These are phyloP conservation scores for Macrotis lagotis DNA, from an alignment of 2,113 vertebrate species.

Conservation along the genomic window DNA sequence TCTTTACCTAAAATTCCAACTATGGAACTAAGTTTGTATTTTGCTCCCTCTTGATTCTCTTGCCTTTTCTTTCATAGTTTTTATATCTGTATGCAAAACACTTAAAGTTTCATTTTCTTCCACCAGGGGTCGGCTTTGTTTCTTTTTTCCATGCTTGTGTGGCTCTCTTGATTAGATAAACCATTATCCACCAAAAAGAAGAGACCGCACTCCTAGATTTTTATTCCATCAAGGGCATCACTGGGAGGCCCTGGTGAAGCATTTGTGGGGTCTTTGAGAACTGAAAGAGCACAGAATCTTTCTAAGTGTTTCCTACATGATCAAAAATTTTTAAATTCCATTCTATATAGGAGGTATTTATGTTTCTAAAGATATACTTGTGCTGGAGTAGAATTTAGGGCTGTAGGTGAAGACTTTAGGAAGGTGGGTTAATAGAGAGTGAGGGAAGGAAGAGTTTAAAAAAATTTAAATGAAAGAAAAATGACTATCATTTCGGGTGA, in stretches of 20 bases:
- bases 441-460: not conserved
- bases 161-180: not conserved
- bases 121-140: slow-evolving; percentile 82
- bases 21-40: not conserved
- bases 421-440: not conserved
- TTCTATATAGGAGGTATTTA: not conserved
- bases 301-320: not conserved
- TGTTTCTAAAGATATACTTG: not conserved
- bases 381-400: not conserved
- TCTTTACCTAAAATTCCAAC: not conserved
- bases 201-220: not conserved
- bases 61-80: not conserved
- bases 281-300: not conserved
- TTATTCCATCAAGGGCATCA: accelerated
- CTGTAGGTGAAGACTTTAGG: not conserved
- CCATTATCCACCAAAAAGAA: not conserved
- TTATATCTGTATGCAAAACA: not conserved
- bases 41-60: not conserved
- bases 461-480: not conserved
- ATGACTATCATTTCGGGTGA: not conserved
- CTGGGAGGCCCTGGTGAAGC: not conserved
- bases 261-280: not conserved
- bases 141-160: slow-evolving; percentile 64
- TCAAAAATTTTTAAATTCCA: not conserved
- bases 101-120: slow-evolving; percentile 73